A percentile compares a stretch with the other conserved stretches of the same genome.
These are phyloP conservation scores for Coreoperca whiteheadi DNA, from an alignment of 2,113 vertebrate species.

Conservation along the genomic window DNA sequence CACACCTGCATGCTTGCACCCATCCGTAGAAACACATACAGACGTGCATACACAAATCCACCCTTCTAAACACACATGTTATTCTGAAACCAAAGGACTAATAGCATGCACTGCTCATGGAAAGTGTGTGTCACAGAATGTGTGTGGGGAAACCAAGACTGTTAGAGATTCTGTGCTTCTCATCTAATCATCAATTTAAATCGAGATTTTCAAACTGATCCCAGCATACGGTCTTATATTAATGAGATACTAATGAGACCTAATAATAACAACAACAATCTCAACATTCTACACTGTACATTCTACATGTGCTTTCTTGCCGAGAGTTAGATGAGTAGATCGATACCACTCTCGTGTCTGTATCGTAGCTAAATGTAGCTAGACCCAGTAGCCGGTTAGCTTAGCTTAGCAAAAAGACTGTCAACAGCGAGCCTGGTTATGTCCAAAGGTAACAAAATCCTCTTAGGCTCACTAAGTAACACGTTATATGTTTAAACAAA, in stretches of 20 bases:
- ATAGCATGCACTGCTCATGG: constrained; percentile 69
- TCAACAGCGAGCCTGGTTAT: neutral
- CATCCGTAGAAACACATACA: constrained; percentile 46
- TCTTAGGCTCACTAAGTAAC: neutral
- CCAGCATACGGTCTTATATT: neutral
- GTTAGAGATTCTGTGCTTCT: constrained; percentile 3
- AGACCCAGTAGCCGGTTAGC: neutral
- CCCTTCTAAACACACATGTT: constrained; percentile 45
- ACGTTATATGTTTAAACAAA: neutral
- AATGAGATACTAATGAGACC: neutral
- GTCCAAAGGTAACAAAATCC: neutral
- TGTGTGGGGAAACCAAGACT: constrained; percentile 28
- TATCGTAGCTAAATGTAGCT: neutral
- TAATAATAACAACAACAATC: neutral
- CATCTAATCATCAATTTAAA: neutral
- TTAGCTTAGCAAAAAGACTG: neutral
- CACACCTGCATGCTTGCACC: constrained; percentile 65
- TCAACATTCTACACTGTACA: too few species aligned
- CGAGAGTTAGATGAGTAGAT: neutral
- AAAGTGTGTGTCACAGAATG: constrained; percentile 28
- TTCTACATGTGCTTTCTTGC: neutral
- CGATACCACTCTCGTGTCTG: neutral
- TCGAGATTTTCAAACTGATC: constrained; percentile 26
- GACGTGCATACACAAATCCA: constrained; percentile 46
- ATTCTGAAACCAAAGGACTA: constrained; percentile 51